Evolutionary conservation across 2,888 invertebrate species (phyloP).

Genomic region (Balanococcus diminutus): DNA sequence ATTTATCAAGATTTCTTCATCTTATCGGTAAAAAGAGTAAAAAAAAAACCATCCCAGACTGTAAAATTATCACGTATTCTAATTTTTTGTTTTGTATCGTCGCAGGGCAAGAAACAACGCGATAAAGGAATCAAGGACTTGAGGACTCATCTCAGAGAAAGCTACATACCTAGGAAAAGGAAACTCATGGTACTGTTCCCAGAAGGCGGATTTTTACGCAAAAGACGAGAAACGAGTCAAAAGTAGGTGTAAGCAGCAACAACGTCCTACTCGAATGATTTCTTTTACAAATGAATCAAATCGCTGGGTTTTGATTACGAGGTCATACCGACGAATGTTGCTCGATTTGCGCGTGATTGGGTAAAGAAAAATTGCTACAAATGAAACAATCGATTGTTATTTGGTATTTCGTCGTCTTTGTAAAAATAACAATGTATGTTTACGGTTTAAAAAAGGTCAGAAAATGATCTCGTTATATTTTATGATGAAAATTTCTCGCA

Average conservation of each 20-base stretch:
- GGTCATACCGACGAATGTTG: not conserved
- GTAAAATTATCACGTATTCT: not conserved
- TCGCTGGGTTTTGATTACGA: not conserved
- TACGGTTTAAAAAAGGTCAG: not conserved
- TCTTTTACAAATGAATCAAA: not conserved
- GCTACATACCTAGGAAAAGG: constrained; percentile 74
- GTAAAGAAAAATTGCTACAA: not conserved
- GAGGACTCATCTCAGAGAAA: constrained; percentile 73
- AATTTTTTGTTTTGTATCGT: constrained; percentile 55
- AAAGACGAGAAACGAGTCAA: constrained; percentile 85
- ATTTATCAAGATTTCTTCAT: constrained; percentile 95
- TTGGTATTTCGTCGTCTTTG: not conserved
- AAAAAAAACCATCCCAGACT: not conserved
- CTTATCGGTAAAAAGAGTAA: constrained; percentile 71
- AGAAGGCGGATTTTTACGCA: constrained; percentile 92
- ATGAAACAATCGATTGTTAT: not conserved
- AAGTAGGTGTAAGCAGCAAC: constrained; percentile 63
- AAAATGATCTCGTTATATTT: not conserved
- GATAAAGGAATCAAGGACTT: constrained; percentile 76
- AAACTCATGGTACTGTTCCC: constrained; percentile 93
- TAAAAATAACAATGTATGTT: not conserved
- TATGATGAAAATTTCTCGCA: not conserved
- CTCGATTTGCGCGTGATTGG: not conserved
- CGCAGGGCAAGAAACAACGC: constrained; percentile 77
- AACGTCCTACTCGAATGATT: not conserved